phyloP scores from a whole-genome alignment of 2,888 invertebrate genomes.

The Sinelater perroti region DNA sequence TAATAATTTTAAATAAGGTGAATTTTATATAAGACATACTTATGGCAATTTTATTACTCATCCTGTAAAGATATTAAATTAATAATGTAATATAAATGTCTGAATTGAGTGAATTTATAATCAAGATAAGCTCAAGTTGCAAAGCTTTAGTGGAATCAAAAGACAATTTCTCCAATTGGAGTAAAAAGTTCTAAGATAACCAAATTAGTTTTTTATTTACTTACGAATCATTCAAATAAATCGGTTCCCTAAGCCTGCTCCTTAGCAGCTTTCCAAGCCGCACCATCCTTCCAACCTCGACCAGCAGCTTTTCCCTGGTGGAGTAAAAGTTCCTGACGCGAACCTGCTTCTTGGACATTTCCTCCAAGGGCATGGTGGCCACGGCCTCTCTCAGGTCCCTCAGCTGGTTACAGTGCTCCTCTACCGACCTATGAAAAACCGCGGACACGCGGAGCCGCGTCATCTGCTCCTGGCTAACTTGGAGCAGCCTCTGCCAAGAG shows the following conservation, averaged over 20 bases:
- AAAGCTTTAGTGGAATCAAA: too few relatives aligned
- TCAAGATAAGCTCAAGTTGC: too few relatives aligned
- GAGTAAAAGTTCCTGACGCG: conserved; percentile 66
- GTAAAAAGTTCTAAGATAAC: too few relatives aligned
- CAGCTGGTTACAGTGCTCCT: conserved; percentile 71
- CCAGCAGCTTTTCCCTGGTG: conserved; percentile 70
- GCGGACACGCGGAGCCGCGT: conserved; percentile 78
- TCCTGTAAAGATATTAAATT: too few relatives aligned
- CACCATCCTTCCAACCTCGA: conserved; percentile 78
- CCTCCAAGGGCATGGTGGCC: conserved; percentile 60
- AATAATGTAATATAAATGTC: too few relatives aligned
- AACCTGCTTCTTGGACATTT: conserved; percentile 59
- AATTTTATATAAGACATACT: too few relatives aligned
- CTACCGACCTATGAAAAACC: conserved; percentile 76
- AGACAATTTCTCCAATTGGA: too few relatives aligned
- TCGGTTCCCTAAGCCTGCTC: conserved; percentile 72
- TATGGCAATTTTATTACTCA: too few relatives aligned
- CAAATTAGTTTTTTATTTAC: too few relatives aligned
- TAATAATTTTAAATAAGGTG: too few relatives aligned
- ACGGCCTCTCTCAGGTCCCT: conserved; percentile 69
- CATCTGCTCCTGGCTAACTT: conserved; percentile 78
- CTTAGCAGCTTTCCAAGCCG: conserved; percentile 73
- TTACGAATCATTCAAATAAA: conserved; percentile 52
- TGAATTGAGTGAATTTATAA: too few relatives aligned
- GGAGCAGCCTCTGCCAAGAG: conserved; percentile 75